A percentile compares a stretch with the other conserved stretches of the same genome.
Conservation (phyloP, 2,888 invertebrate species). For the Acanthoscelides obtectus region DNA sequence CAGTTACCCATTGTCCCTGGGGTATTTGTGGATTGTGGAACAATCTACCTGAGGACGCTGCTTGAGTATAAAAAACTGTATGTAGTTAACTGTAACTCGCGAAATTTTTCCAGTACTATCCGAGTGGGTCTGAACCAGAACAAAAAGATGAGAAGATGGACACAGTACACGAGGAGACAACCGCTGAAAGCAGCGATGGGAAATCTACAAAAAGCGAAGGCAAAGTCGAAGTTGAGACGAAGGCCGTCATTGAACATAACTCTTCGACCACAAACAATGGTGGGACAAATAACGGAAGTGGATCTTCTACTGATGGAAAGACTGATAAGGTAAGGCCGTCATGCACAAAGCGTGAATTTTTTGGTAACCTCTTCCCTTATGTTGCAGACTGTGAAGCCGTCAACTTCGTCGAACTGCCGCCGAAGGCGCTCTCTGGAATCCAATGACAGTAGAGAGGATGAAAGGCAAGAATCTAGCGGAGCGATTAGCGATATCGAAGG, state of each 20-base stretch:
- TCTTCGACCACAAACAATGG: slow-evolving; percentile 14
- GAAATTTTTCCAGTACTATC: slow-evolving; percentile 33
- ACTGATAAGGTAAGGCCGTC: slow-evolving; percentile 11
- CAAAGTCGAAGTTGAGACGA: slow-evolving; percentile 15
- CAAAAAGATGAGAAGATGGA: slow-evolving; percentile 17
- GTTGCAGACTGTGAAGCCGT: not conserved
- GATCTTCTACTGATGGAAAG: slow-evolving; percentile 2
- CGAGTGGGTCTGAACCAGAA: slow-evolving; percentile 24
- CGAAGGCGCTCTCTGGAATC: not conserved
- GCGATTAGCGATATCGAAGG: slow-evolving; percentile 21
- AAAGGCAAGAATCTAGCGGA: slow-evolving; percentile 10
- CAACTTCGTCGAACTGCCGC: not conserved
- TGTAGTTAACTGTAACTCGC: too few species aligned
- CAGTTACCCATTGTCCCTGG: too few species aligned
- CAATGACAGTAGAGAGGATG: slow-evolving; percentile 4
- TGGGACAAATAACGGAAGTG: not conserved
- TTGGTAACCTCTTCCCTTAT: too few species aligned
- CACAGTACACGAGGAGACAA: slow-evolving; percentile 23
- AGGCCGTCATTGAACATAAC: slow-evolving; percentile 25
- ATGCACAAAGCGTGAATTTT: too few species aligned
- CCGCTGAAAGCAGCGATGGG: slow-evolving; percentile 16
- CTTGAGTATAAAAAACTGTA: too few species aligned
- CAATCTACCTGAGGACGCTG: too few species aligned
- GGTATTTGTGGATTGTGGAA: not conserved
- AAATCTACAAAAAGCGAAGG: slow-evolving; percentile 11